Evolutionary conservation across 1,140 invertebrate species (phyloP), one percentile per base, ranked within the genome.

Genomic region (Latrodectus geometricus): DNA sequence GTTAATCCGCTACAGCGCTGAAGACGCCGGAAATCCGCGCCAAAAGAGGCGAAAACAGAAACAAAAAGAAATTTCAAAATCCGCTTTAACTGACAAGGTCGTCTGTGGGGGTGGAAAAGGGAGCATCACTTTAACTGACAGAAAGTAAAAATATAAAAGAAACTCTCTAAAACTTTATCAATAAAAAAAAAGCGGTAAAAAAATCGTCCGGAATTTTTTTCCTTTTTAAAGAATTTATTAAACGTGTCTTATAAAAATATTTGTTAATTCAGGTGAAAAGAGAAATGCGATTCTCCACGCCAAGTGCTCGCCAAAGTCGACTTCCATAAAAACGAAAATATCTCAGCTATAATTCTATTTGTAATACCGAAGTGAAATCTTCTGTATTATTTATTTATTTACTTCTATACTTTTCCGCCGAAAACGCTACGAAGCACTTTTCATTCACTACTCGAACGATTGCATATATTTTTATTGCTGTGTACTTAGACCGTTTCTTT

Each of bases 181-280:
- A 61, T 11, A 14, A 17, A 14, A 61, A 61, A 61, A 8, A 17
- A 8, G n/a, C n/a, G 0, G 54, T 1, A 14, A 78, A 65, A 56
- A 66, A 78, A 17, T 56, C 56, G 23, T 23, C 54, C 35, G 23
- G 52, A 23, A 61, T 61, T 14, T 66, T 35, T 66, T 78, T n/a
- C n/a, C n/a, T n/a, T n/a, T n/a, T 68, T 17, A 54, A 49, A 23
- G 76, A 78, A 78, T 78, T 78, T 78, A 14, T 17, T 66, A 78
- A 54, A 56, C 56, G 23, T 66, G 76, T 78, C 76, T 78, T 78
- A 78, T 68, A 78, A 78, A 78, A 78, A 78, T 78, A 68, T 78
- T 78, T 78, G 76, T 78, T 78, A 78, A 78, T 78, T 78, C 76
- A 78, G 23, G 61, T 78, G 76, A 66, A 78, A 66, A 78, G 56